Base-by-base conservation (phyloP, 2,113 vertebrate species). In the Alectura lathami region DNA sequence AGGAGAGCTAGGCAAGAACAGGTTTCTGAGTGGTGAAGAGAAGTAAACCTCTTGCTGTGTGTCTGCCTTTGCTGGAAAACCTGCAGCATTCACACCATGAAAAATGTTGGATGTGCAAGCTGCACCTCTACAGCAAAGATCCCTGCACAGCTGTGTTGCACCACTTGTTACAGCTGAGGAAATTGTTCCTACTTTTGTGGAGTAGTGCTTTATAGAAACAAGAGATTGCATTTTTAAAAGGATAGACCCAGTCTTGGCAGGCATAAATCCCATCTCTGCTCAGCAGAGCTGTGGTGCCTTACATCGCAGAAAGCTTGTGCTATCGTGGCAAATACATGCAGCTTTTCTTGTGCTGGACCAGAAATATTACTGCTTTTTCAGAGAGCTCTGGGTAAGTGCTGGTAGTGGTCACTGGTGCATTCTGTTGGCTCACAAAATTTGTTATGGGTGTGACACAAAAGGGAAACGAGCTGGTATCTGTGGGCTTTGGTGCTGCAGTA, bases 271-370 rank as follows among this genome's bases (percentile, higher is more conserved):
- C n/a, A 5, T 3, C 54, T 88, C 9, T 72, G 3, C 42, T 81
- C 32, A 56, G 43, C 21, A 66, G 24, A 36, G 8, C 15, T 32
- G 29, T 42, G 29, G 10, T 74, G 14, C n/a, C 66, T 73, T 10
- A 8, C 24, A 32, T 48, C 8, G 34, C 34, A 38, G 43, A 60
- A 78, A 53, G 34, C 2, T 13, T 57, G 12, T 0, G 3, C 11
- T 42, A 0, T n/a, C 23, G 22, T 26, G 29, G 29, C 16, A 16
- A 47, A 50, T 87, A 76, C 6, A 10, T 1, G 4, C 8, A 36
- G 22, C 27, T 82, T 86, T 70, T 84, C 24, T 62, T 77, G 14
- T 13, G 74, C 7, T 17, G 45, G 40, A 16, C n/a, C n/a, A 47
- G 73, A 32, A 94, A 14, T 24, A n/a, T 8, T 47, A 22, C 40